Evolutionary conservation across 2,797 vertebrate species (phyloP).

Genomic region (Cheirogaleus major): DNA sequence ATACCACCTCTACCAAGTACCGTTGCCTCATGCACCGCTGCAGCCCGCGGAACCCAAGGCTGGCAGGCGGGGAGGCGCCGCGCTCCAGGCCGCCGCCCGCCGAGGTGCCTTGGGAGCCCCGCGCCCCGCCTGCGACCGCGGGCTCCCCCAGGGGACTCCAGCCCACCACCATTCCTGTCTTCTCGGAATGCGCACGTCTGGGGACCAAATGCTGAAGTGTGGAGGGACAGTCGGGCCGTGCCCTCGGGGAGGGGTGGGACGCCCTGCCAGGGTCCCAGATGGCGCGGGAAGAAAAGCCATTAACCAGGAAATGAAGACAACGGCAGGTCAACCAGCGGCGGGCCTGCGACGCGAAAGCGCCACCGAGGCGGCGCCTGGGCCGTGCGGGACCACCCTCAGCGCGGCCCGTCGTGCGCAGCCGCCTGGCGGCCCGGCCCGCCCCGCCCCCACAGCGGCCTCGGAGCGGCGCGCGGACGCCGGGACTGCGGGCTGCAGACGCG

Average conservation of each 20-base stretch:
- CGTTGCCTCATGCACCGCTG: not conserved
- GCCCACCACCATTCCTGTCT: too few relatives aligned
- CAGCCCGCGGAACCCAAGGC: too few relatives aligned
- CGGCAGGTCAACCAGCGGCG: not conserved
- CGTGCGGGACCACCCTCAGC: not conserved
- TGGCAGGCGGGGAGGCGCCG: too few relatives aligned
- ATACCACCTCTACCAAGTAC: not conserved
- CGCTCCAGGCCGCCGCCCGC: too few relatives aligned
- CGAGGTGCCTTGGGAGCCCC: too few relatives aligned
- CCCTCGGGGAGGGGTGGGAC: not conserved
- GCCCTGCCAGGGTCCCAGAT: not conserved
- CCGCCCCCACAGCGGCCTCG: not conserved
- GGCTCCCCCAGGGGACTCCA: too few relatives aligned
- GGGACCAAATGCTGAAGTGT: not conserved
- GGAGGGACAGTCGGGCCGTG: not conserved
- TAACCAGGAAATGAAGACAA: constrained; percentile 63
- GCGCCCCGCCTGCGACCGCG: too few relatives aligned
- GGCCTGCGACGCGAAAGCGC: not conserved
- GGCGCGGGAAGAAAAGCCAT: not conserved
- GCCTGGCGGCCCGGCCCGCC: fast-evolving
- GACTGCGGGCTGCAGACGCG: constrained; percentile 72
- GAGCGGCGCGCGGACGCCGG: constrained; percentile 3
- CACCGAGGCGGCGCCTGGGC: not conserved
- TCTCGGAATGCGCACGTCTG: not conserved
- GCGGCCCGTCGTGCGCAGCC: not conserved